Conservation (phyloP, 2,797 vertebrate genomes). For the Pangasius sanitwongsei region DNA sequence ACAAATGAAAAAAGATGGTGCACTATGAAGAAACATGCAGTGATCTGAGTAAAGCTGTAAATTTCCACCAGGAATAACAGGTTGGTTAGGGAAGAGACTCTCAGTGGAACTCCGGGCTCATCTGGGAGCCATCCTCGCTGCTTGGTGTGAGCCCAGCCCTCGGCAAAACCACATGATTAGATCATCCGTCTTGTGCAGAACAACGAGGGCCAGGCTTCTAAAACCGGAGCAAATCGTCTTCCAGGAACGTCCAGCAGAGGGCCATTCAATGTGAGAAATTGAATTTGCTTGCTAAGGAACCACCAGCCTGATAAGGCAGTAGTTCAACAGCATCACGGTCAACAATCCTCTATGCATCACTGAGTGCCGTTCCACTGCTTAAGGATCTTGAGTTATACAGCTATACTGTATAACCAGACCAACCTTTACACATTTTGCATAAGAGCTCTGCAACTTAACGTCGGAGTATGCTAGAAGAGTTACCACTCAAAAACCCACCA, state of each 20-base stretch:
- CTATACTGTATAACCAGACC: neutral
- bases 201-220: neutral
- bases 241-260: conserved; percentile 36
- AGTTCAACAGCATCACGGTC: neutral
- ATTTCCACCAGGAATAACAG: conserved; percentile 27
- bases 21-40: neutral
- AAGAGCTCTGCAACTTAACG: neutral
- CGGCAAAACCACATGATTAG: conserved; percentile 54
- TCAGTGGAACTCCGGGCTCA: conserved; percentile 40
- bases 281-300: neutral
- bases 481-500: neutral
- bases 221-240: neutral
- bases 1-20: neutral
- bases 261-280: neutral
- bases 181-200: conserved; percentile 50
- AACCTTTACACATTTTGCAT: neutral
- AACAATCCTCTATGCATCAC: neutral
- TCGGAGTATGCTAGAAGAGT: neutral
- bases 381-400: neutral
- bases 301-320: neutral
- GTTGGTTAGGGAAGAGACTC: neutral
- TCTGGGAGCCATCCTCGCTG: conserved; percentile 49
- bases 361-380: neutral
- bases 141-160: conserved; percentile 39
- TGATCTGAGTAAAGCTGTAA: neutral